Evolutionary conservation across 2,888 invertebrate genomes (phyloP), one percentile per base, ranked within the genome.

Genomic region (Oligia latruncula): DNA sequence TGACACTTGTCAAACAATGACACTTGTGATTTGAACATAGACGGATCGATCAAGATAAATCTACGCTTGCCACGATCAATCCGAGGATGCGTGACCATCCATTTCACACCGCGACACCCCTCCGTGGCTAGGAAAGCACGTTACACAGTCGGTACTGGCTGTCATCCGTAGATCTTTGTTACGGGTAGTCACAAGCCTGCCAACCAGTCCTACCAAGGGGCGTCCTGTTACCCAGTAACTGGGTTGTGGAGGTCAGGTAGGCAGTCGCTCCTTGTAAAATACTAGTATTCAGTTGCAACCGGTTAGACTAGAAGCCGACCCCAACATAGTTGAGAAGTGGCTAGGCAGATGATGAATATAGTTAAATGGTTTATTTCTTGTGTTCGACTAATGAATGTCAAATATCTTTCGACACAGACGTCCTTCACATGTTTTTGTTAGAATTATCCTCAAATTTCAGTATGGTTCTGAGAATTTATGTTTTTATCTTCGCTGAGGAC

Each of bases 371-470:
- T 9, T 35, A 72, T 72, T 72, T 66, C 66, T 70, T 78, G n/a
- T 23, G 20, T 23, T 75, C 49, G 9, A 75, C 2, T 35, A 43
- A 73, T n/a, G 6, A 43, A 73, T 81, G 35, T 20, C 20, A 72
- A 74, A 62, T 81, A 40, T 55, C 6, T 84, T 75, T 29, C 80
- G 40, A 79, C 67, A 74, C 29, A 70, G 20, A 15, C 11, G 74
- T 71, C 84, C 79, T 83, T 60, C 58, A 15, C 35, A 5, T 0
- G 58, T 60, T 84, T 72, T 72, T 72, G 67, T 65, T 62, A 15
- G 15, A 46, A 64, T 84, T 83, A 75, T 83, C 83, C 83, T 83
- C 40, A 74, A 79, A 68, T 52, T 65, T 74, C 35, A 46, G 15
- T 13, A 1, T 20, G 49, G 0, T 79, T 83, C 84, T 75, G n/a